Conservation (phyloP, 64 coral and sea anemone species). For the Actinia equina region DNA sequence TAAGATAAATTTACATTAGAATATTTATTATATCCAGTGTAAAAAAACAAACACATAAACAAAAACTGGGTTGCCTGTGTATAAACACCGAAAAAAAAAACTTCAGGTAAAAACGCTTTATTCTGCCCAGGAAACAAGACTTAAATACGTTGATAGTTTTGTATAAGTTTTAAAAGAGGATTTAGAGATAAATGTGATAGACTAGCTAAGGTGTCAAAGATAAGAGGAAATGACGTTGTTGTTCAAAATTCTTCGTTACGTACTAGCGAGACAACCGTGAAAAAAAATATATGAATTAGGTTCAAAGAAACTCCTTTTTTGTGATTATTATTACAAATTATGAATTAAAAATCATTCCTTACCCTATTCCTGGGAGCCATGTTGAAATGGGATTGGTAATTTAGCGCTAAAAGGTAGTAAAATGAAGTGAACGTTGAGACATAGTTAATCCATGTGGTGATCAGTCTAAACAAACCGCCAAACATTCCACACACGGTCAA, state of each 20-base stretch:
- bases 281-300: neutral
- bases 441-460: slow-evolving; percentile 4
- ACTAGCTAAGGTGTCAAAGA: neutral
- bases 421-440: neutral
- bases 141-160: neutral
- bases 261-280: neutral
- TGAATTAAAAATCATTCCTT: neutral
- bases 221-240: slow-evolving; percentile 4
- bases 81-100: neutral
- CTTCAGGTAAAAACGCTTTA: neutral
- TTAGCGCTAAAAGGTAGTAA: neutral
- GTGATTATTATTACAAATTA: neutral
- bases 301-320: neutral
- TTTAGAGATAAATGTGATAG: neutral
- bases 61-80: neutral
- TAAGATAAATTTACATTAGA: neutral
- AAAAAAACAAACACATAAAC: neutral
- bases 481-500: slow-evolving; percentile 3
- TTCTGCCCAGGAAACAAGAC: neutral
- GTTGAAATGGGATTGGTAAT: neutral
- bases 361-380: slow-evolving; percentile 24
- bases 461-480: slow-evolving; percentile 10
- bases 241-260: neutral
- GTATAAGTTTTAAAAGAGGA: neutral
- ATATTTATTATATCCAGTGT: neutral